Evolutionary conservation across 2,113 vertebrate genomes (phyloP).

Genomic region (Sebastes schlegelii): DNA sequence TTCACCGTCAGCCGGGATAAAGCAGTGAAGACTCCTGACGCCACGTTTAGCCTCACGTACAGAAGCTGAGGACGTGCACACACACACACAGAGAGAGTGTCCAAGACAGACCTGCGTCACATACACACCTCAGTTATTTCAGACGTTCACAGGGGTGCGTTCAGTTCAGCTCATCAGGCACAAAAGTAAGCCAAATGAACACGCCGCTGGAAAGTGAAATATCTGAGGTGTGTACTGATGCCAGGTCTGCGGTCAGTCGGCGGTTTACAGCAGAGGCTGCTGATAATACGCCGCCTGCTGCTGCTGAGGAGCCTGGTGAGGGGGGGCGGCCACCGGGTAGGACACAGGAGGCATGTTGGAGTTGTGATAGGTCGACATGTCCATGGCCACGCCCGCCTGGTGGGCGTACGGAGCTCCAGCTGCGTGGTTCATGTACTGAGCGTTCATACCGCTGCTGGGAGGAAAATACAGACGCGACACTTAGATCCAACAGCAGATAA

Average conservation of each 20-base stretch:
- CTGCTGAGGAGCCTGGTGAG: slow-evolving; percentile 83
- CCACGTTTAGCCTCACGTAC: slow-evolving; percentile 27
- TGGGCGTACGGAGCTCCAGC: slow-evolving; percentile 82
- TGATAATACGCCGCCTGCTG: slow-evolving; percentile 90
- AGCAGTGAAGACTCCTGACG: background rate
- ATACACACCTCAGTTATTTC: slow-evolving; percentile 13
- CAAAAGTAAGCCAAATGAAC: slow-evolving; percentile 15
- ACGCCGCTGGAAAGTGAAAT: slow-evolving; percentile 29
- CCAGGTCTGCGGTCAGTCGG: slow-evolving; percentile 11
- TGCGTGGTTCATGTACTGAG: slow-evolving; percentile 87
- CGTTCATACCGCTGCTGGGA: slow-evolving; percentile 82
- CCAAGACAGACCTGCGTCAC: slow-evolving; percentile 16
- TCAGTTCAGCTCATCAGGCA: slow-evolving; percentile 6
- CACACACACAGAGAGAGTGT: background rate
- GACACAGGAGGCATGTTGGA: slow-evolving; percentile 84
- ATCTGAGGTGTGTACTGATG: slow-evolving; percentile 18
- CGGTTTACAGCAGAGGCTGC: slow-evolving; percentile 91
- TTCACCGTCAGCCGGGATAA: slow-evolving; percentile 26
- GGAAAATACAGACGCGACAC: slow-evolving; percentile 27
- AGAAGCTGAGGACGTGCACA: slow-evolving; percentile 19
- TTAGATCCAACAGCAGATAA: background rate
- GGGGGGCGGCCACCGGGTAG: slow-evolving; percentile 84
- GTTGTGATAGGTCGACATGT: slow-evolving; percentile 90
- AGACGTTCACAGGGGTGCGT: background rate
- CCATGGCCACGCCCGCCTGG: slow-evolving; percentile 85